Evolutionary conservation across 2,113 vertebrate species (phyloP), one percentile per base, ranked within the genome.

Genomic region (Panthera tigris): DNA sequence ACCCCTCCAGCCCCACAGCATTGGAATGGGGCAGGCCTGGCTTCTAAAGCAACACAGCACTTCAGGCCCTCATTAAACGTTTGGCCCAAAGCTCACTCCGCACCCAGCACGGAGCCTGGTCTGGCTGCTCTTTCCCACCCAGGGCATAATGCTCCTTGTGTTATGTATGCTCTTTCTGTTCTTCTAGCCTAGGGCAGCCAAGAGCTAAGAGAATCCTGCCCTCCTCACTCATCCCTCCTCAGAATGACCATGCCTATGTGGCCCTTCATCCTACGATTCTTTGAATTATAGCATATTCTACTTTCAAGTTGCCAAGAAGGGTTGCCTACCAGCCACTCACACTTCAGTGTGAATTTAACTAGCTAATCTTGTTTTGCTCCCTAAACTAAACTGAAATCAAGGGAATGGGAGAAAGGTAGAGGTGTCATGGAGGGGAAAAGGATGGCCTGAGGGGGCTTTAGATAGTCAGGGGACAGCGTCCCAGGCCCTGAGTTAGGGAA

Each of bases 281-380:
- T 23, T 89, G 57, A 92, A 52, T 33, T 31, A 36, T 0, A 3
- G 14, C 66, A 57, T 50, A 83, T 1, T 74, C 52, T 86, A 65
- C 57, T 41, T 97, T 74, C 50, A 83, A 52, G 9, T 19, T 29
- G 19, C 14, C 55, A 68, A 79, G 16, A 68, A 57, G 15, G 41
- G 7, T 6, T 33, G 31, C 33, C 31, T 48, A 61, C 33, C 63
- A 90, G 55, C 36, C 76, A 78, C 21, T 92, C 71, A 94, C 33
- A 91, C 23, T 31, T 89, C 79, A 73, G 81, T 73, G 50, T 63
- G n/a, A 97, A 86, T 63, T 93, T 84, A 82, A 57, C 68, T 25
- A 92, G 48, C 10, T 31, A 52, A 68, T 61, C 39, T 76, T 45
- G 18, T 33, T 71, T 92, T 65, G 23, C 29, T 93, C 68, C 52